These are phyloP conservation scores for Thunnus maccoyii DNA, from an alignment of 2,113 vertebrate genomes.

Conservation along the genomic window DNA sequence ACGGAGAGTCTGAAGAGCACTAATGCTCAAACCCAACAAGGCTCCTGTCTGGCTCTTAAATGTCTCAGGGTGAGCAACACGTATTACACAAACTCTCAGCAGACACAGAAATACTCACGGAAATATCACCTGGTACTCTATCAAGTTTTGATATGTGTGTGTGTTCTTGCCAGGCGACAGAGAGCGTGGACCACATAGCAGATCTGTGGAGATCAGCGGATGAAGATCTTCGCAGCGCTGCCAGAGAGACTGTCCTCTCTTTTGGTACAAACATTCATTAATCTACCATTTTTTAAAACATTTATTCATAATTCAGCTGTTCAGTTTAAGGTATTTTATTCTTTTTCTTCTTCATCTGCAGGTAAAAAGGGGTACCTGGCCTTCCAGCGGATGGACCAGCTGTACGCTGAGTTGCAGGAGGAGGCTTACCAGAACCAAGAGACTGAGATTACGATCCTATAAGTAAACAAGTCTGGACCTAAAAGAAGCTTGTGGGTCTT, in stretches of 20 bases:
- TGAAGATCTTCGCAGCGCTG: slow-evolving; percentile 80
- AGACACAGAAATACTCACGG: neutral
- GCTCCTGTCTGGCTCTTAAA: slow-evolving; percentile 91
- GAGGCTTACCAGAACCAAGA: slow-evolving; percentile 83
- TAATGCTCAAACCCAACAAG: slow-evolving; percentile 84
- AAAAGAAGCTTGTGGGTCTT: neutral
- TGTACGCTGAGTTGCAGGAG: slow-evolving; percentile 80
- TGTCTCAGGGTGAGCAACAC: slow-evolving; percentile 88
- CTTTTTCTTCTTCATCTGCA: slow-evolving; percentile 34
- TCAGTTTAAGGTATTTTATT: too few relatives aligned
- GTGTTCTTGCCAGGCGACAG: slow-evolving; percentile 77
- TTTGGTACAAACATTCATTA: slow-evolving; percentile 74
- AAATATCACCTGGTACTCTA: neutral
- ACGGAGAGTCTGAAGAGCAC: slow-evolving; percentile 80
- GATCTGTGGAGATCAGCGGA: slow-evolving; percentile 81
- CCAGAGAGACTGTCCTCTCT: slow-evolving; percentile 83
- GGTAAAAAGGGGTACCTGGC: slow-evolving; percentile 83
- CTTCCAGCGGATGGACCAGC: slow-evolving; percentile 85
- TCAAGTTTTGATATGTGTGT: slow-evolving; percentile 3
- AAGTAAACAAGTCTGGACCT: slow-evolving; percentile 27
- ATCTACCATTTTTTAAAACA: too few relatives aligned
- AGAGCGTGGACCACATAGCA: slow-evolving; percentile 82
- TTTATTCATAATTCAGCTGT: too few relatives aligned
- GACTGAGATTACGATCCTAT: slow-evolving; percentile 85
- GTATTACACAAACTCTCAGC: neutral